Percentiles rank a stretch among this genome's conserved stretches.
Conservation (phyloP, 1,140 invertebrate species). For the Neuroterus valhalla region DNA sequence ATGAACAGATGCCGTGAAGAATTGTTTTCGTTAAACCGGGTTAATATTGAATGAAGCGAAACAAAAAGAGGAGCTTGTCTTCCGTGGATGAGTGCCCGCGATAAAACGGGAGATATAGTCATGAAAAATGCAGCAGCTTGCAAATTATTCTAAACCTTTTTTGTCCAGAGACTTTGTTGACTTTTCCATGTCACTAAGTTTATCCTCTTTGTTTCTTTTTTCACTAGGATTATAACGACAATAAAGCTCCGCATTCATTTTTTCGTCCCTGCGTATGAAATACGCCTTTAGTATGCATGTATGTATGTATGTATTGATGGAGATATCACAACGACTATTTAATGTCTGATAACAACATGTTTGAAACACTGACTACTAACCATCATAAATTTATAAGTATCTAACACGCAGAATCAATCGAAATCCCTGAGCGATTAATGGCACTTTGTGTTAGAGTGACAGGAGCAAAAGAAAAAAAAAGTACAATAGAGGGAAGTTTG, state of each 20-base stretch:
- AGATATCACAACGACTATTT: conserved; percentile 2
- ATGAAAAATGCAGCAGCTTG: conserved; percentile 1
- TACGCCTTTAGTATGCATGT: neutral
- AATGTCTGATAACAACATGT: conserved; percentile 14
- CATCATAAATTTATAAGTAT: conserved; percentile 19
- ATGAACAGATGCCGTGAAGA: neutral
- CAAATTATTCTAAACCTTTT: conserved; percentile 6
- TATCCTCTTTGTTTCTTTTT: neutral
- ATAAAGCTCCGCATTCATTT: neutral
- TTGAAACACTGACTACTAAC: conserved; percentile 15
- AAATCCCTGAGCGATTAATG: conserved; percentile 1
- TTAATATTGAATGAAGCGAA: conserved; percentile 8
- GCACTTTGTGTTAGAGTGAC: neutral
- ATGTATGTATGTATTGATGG: neutral
- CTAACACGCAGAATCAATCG: conserved; percentile 9
- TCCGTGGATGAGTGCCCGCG: neutral
- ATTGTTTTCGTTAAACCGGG: neutral
- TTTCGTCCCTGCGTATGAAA: neutral
- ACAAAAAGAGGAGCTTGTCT: neutral
- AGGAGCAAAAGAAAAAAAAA: neutral
- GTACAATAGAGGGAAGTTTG: conserved; percentile 7
- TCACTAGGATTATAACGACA: neutral
- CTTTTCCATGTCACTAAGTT: neutral
- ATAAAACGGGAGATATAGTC: neutral
- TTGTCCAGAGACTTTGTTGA: neutral